phyloP scores from a whole-genome alignment of 2,797 vertebrate genomes.

The Sebastes matsubarae region DNA sequence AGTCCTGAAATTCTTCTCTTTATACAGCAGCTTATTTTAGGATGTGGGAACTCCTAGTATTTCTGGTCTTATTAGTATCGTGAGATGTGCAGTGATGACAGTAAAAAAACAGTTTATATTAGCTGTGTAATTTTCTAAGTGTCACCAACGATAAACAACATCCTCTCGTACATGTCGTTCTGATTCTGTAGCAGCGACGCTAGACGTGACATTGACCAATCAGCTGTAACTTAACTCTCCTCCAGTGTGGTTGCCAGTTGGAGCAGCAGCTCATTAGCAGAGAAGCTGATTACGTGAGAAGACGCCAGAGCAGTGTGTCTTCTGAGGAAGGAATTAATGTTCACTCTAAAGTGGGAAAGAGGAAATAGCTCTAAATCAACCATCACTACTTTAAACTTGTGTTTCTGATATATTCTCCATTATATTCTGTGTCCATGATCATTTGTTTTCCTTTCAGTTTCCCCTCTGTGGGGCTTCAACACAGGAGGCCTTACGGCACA shows the following conservation, averaged over 20 bases:
- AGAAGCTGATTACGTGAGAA: conserved; percentile 4
- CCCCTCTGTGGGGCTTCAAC: neutral
- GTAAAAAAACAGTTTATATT: neutral
- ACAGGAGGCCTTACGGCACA: neutral
- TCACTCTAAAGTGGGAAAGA: neutral
- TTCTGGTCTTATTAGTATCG: neutral
- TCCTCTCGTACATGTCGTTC: neutral
- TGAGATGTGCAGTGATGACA: neutral
- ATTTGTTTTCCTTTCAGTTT: conserved; percentile 12
- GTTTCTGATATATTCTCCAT: neutral
- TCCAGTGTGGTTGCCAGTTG: neutral
- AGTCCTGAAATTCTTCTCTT: neutral
- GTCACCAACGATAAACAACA: neutral
- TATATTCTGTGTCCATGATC: neutral
- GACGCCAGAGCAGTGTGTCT: neutral
- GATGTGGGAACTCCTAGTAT: neutral
- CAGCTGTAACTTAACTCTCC: conserved; percentile 1
- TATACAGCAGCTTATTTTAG: neutral
- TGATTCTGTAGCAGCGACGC: neutral
- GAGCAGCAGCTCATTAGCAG: conserved; percentile 26
- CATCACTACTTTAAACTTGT: neutral
- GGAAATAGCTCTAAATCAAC: neutral
- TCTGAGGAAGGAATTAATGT: neutral
- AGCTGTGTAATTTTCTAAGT: neutral
- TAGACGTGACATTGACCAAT: conserved; percentile 11